Evolutionary conservation across 2,797 vertebrate genomes (phyloP), one percentile per base, ranked within the genome.

Genomic region (Tragelaphus eurycerus): DNA sequence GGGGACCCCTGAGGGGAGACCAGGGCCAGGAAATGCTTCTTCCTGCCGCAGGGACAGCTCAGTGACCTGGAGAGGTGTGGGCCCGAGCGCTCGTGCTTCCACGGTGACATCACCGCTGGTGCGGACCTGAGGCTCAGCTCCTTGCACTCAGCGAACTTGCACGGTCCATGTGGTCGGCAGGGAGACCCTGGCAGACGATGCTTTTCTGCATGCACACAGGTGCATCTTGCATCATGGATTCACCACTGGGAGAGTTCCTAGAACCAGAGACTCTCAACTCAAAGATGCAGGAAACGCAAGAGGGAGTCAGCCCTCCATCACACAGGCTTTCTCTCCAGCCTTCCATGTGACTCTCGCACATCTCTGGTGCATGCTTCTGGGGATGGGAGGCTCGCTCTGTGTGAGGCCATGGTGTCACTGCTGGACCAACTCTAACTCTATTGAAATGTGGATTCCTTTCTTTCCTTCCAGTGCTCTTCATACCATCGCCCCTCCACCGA

Each of bases 41-140:
- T 98, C 48, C 74, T 27, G 62, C 93, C 85, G 95, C 85, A 85
- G 74, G 82, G 92, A 97, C 7, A 29, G 95, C 96, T 55, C 64
- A 7, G 94, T 97, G 98, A 97, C 92, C 98, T 98, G 98, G 97
- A 96, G 97, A 96, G 93, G 90, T 71, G 52, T 79, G 90, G 95
- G 59, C 94, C 54, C 4, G 46, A 97, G 96, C 86, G 95, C 94
- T 95, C 2, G 1, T 59, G 78, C 87, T 96, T 97, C 79, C 79
- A 60, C 1, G 4, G 62, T 95, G 96, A 97, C 87, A 23, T 95
- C 87, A 90, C 23, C 78, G 8, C 57, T 83, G 85, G 79, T 5
- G 31, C 6, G 55, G 71, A 29, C 82, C 27, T 0, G 38, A 21
- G 54, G 59, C 34, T 60, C 1, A 1, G 59, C 89, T 43, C 60